A percentile compares a stretch with the other conserved stretches of the same genome.
Evolutionary conservation across 1,140 invertebrate genomes (phyloP).

Genomic region (Pararge aegeria): DNA sequence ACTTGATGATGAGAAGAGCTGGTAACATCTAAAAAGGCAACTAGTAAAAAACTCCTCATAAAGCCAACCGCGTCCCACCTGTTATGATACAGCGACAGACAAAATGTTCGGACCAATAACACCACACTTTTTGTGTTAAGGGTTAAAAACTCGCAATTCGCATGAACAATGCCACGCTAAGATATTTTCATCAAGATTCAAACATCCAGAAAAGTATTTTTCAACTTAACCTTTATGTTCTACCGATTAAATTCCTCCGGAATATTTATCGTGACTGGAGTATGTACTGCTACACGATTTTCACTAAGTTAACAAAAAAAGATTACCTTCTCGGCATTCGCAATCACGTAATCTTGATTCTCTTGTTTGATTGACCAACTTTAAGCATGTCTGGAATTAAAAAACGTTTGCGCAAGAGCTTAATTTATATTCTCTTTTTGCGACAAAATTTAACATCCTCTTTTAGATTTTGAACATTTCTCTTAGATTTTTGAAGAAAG

Average conservation of each 20-base stretch:
- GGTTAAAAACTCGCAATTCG: slow-evolving; percentile 3
- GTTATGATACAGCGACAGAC: too few relatives aligned
- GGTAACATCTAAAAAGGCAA: too few relatives aligned
- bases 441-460: slow-evolving; percentile 4
- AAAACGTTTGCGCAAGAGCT: slow-evolving; percentile 5
- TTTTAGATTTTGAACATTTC: not conserved
- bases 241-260: slow-evolving; percentile 25
- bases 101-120: too few relatives aligned
- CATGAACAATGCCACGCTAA: slow-evolving; percentile 8
- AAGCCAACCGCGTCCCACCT: too few relatives aligned
- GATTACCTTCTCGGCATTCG: slow-evolving; percentile 17
- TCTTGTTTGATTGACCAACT: slow-evolving; percentile 26
- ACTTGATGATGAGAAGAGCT: too few relatives aligned
- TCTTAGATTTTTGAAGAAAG: not conserved
- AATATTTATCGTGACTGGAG: slow-evolving; percentile 28
- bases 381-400: slow-evolving; percentile 19
- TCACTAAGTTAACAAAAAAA: slow-evolving; percentile 26
- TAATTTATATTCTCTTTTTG: slow-evolving; percentile 6
- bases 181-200: slow-evolving; percentile 10
- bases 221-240: slow-evolving; percentile 12
- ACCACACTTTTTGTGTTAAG: too few relatives aligned
- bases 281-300: slow-evolving; percentile 30
- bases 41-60: too few relatives aligned
- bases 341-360: slow-evolving; percentile 28
- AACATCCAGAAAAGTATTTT: slow-evolving; percentile 20